Evolutionary conservation across 2,113 vertebrate genomes (phyloP), one percentile per base, ranked within the genome.

Genomic region (Clarias macrocephalus): DNA sequence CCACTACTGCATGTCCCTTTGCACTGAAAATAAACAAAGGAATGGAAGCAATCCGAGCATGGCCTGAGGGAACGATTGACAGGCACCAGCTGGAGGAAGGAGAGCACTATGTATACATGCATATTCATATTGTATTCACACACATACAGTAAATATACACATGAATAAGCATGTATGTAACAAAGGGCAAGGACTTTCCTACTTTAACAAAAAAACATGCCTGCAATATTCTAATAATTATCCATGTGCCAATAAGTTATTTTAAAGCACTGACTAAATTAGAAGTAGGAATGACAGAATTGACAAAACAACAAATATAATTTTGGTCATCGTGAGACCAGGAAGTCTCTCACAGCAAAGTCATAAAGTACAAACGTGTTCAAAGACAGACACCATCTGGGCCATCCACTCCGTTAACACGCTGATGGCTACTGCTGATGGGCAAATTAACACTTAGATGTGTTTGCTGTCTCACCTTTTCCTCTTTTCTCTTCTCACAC

Each of bases 401-500:
- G 68, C 54, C 33, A 56, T 66, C 85, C 16, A 0, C 82, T 80
- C 65, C 13, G 81, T 92, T 92, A 91, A 90, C 92, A 90, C 85
- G 72, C 86, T 70, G 77, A 89, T 91, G 85, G 90, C 92, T 88
- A 90, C 91, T 88, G 90, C 82, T 91, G 89, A 91, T 87, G 88
- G 91, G 85, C 88, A 90, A 93, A 92, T 95, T 95, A 93, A 89
- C 92, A 90, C 91, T 87, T 88, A 92, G 91, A 93, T 92, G 93
- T 92, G 84, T 87, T 59, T 59, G 68, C 77, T 87, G 23, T 87
- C 89, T 88, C 88, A 85, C 70, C 68, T 90, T 68, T 88, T 92
- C 92, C 91, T 92, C 92, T 91, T 54, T 79, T 63, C 62, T 54
- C 82, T 65, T 88, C 77, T 59, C 63, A 62, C 73, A 80, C 37